Percentiles rank a stretch among this genome's conserved stretches.
Conservation (phyloP, 1,140 invertebrate genomes). For the Asobara japonica region DNA sequence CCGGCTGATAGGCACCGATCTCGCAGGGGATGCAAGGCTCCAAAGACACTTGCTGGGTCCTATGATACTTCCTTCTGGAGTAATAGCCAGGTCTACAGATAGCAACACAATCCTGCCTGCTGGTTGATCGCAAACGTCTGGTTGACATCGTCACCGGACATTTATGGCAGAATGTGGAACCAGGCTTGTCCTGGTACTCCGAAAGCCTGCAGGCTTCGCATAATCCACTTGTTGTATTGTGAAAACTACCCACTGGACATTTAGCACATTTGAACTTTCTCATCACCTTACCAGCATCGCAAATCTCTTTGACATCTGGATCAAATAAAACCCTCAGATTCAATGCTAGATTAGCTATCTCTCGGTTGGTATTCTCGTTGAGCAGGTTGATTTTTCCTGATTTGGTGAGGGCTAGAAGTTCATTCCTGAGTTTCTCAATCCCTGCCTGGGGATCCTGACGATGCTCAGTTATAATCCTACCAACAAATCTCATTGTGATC, state of each 20-base stretch:
- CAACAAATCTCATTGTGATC: slow-evolving; percentile 53
- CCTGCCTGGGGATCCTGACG: slow-evolving; percentile 43
- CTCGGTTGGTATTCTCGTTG: slow-evolving; percentile 47
- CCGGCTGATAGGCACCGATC: slow-evolving; percentile 71
- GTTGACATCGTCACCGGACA: slow-evolving; percentile 75
- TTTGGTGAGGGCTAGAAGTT: slow-evolving; percentile 40
- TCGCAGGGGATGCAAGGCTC: slow-evolving; percentile 71
- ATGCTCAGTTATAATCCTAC: slow-evolving; percentile 51
- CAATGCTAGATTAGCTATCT: slow-evolving; percentile 48
- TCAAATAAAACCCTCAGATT: slow-evolving; percentile 48
- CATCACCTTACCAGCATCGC: slow-evolving; percentile 49
- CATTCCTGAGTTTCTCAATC: slow-evolving; percentile 44
- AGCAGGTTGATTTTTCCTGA: slow-evolving; percentile 46
- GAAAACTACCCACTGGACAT: slow-evolving; percentile 76
- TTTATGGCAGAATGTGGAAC: slow-evolving; percentile 67
- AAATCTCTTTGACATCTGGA: slow-evolving; percentile 44
- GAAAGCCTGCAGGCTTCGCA: slow-evolving; percentile 72
- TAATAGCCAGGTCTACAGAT: slow-evolving; percentile 52
- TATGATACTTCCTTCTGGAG: slow-evolving; percentile 46
- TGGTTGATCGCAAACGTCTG: slow-evolving; percentile 67
- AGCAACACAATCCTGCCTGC: slow-evolving; percentile 69
- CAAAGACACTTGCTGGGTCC: slow-evolving; percentile 30
- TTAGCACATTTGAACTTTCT: slow-evolving; percentile 64
- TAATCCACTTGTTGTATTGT: slow-evolving; percentile 65
- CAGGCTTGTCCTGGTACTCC: slow-evolving; percentile 71